These are phyloP conservation scores for Cydia pomonella DNA, from an alignment of 1,140 invertebrate genomes.

Conservation along the genomic window DNA sequence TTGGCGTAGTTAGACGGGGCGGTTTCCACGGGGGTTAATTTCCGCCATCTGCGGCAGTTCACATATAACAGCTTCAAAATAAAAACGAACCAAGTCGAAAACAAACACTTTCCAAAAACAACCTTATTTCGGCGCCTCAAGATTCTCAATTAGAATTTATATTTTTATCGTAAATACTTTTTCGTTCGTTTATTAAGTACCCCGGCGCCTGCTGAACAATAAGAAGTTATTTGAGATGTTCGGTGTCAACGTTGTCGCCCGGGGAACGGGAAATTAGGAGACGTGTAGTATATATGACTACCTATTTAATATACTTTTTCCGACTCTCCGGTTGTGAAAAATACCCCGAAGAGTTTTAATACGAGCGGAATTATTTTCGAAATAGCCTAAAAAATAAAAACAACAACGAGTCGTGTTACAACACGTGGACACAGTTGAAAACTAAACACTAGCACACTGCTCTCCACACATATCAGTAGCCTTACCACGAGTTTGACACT, in stretches of 20 bases:
- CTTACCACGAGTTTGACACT: too few relatives aligned
- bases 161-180: background rate
- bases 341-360: background rate
- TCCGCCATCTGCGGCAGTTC: conserved; percentile 11
- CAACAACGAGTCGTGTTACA: too few relatives aligned
- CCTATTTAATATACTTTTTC: background rate
- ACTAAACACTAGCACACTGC: too few relatives aligned
- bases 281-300: background rate
- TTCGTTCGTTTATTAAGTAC: background rate
- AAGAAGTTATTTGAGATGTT: conserved; percentile 14
- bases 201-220: background rate
- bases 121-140: background rate
- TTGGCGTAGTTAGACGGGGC: background rate
- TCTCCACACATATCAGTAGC: too few relatives aligned
- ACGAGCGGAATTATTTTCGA: too few relatives aligned
- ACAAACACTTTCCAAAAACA: background rate
- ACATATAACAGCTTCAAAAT: background rate
- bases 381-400: too few relatives aligned
- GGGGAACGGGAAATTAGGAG: background rate
- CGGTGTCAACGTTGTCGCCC: conserved; percentile 8
- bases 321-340: background rate
- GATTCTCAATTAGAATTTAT: background rate
- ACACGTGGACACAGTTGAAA: too few relatives aligned
- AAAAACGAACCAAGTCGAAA: background rate
- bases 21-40: conserved; percentile 13